These are phyloP conservation scores for Sycophaga agraensis DNA, from an alignment of 1,140 invertebrate genomes.

Conservation along the genomic window DNA sequence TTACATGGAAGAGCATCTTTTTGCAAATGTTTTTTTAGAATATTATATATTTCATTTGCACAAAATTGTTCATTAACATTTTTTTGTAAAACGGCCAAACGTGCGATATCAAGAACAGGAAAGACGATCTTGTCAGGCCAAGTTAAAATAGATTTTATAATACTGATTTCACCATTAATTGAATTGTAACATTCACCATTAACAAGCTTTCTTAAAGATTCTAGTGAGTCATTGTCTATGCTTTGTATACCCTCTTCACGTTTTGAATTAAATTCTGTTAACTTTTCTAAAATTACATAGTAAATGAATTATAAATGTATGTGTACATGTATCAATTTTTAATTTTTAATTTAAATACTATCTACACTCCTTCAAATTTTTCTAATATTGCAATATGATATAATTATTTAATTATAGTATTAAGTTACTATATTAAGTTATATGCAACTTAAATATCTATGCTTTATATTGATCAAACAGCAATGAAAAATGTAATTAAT, in stretches of 20 bases:
- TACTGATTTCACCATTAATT: slow-evolving; percentile 55
- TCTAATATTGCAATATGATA: no score
- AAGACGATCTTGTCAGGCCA: slow-evolving; percentile 84
- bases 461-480: no score
- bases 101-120: slow-evolving; percentile 82
- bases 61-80: slow-evolving; percentile 64
- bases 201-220: slow-evolving; percentile 65
- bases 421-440: no score
- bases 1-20: slow-evolving; percentile 63
- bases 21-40: slow-evolving; percentile 50
- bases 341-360: no score
- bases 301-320: no score
- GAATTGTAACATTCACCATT: slow-evolving; percentile 45
- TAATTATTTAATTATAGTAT: no score
- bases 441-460: slow-evolving; percentile 31
- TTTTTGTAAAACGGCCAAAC: slow-evolving; percentile 72
- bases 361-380: no score
- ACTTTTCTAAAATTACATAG: no score
- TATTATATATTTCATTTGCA: slow-evolving; percentile 50
- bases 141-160: slow-evolving; percentile 67
- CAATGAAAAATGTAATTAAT: no score
- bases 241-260: slow-evolving; percentile 51
- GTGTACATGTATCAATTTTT: no score
- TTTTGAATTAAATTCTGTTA: slow-evolving; percentile 73
- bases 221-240: slow-evolving; percentile 61